Conservation (phyloP, 2,888 invertebrate genomes). For the Brassicogethes aeneus region DNA sequence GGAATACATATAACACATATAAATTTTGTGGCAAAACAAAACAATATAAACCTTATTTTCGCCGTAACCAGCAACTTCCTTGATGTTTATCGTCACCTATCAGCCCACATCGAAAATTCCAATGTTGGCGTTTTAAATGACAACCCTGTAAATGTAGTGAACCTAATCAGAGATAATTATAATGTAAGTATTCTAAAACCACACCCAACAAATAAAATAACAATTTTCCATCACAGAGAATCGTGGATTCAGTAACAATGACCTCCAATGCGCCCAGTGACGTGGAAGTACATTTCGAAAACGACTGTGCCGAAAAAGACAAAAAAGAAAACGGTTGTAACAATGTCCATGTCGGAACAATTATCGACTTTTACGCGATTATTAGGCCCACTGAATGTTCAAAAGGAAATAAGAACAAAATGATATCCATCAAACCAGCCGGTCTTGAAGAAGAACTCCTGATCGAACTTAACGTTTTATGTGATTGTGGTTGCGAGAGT, state of each 20-base stretch:
- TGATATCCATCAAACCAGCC: neutral
- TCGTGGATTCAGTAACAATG: neutral
- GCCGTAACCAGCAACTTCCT: neutral
- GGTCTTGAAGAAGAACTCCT: neutral
- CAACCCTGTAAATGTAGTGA: conserved; percentile 58
- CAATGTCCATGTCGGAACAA: neutral
- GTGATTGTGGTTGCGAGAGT: neutral
- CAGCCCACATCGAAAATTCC: conserved; percentile 56
- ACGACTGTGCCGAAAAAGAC: neutral
- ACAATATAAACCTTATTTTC: too few species aligned
- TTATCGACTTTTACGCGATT: neutral
- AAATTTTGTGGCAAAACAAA: neutral
- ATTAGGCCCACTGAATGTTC: neutral
- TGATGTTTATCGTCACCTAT: conserved; percentile 32
- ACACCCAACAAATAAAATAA: too few species aligned
- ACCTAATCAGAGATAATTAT: conserved; percentile 61
- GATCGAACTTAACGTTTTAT: neutral
- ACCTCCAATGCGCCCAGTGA: conserved; percentile 29
- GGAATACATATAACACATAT: too few species aligned
- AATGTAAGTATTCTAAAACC: too few species aligned
- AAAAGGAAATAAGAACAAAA: conserved; percentile 25
- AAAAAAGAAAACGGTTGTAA: conserved; percentile 16
- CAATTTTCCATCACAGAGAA: too few species aligned
- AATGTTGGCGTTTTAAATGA: conserved; percentile 52
- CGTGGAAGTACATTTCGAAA: neutral